Conservation (phyloP, 35 echinoderm and acorn worm genomes). For the Amphiura filiformis region DNA sequence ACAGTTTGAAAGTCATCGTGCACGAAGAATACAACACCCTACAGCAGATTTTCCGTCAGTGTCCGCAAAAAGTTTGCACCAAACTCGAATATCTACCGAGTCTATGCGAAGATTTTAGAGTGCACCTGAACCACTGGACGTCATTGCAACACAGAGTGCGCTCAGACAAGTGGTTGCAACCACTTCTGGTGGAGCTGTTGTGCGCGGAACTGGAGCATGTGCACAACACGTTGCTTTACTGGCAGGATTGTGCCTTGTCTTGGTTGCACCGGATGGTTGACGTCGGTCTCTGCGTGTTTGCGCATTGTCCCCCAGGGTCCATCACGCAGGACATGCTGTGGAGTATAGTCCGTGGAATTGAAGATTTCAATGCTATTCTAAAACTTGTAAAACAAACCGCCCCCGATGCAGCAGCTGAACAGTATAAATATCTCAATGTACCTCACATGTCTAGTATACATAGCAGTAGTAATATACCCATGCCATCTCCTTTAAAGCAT, state of each 20-base stretch:
- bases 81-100: constrained; percentile 73
- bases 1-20: constrained; percentile 48
- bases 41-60: constrained; percentile 34
- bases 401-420: neutral
- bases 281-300: constrained; percentile 66
- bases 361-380: constrained; percentile 75
- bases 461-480: neutral
- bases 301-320: constrained; percentile 65
- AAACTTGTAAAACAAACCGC: neutral
- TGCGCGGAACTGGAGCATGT: constrained; percentile 44
- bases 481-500: neutral
- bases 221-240: constrained; percentile 52
- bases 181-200: constrained; percentile 52
- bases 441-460: neutral
- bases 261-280: constrained; percentile 71
- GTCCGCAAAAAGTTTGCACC: constrained; percentile 44
- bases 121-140: constrained; percentile 67
- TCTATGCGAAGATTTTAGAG: constrained; percentile 72
- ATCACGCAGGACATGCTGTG: constrained; percentile 67
- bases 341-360: constrained; percentile 72
- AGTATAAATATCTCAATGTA: neutral
- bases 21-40: constrained; percentile 76
- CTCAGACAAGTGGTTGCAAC: constrained; percentile 68
- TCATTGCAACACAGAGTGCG: constrained; percentile 79
- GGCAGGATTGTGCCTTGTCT: constrained; percentile 63